Evolutionary conservation across 1,140 invertebrate species (phyloP), one percentile per base, ranked within the genome.

Genomic region (Leptinotarsa defecta): DNA sequence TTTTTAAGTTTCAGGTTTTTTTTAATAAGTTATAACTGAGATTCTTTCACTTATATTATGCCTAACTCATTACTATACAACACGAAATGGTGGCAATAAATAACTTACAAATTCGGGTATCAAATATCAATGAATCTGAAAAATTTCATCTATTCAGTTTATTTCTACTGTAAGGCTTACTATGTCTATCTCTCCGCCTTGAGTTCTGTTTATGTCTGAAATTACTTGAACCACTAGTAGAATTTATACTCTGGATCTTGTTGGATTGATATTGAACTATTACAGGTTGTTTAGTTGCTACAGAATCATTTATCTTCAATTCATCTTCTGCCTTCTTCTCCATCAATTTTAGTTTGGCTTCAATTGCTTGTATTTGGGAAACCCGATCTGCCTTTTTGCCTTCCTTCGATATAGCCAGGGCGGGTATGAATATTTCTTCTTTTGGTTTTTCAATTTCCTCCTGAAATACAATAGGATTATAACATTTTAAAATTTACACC

Each of bases 281-380:
- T 43, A 94, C 83, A n/a, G 92, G 90, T 22, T 90, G 84, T 84
- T 88, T 91, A 77, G 86, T 88, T 70, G 89, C 87, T 19, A 91
- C 86, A 22, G 91, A 87, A 79, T 91, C 91, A 79, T 93, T 93
- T 0, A 94, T 87, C 72, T 92, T 90, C 78, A 94, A 91, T 81
- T 93, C 92, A 78, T 93, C 91, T 48, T 89, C 88, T 0, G 88
- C 88, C 76, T 91, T 90, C 24, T 88, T 88, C 77, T 93, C 91
- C 90, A 95, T 92, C 80, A 92, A 86, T 81, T 94, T 95, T 3
- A 96, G 85, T 86, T 96, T 96, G 2, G 93, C 93, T 85, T 96
- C 94, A 76, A 96, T 96, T 3, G 94, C 94, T 81, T 94, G 91
- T 78, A 96, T 96, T 75, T 94, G 92, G 34, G 91, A 92, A 81